phyloP scores from a whole-genome alignment of 2,797 vertebrate genomes.

The Cynopterus sphinx region DNA sequence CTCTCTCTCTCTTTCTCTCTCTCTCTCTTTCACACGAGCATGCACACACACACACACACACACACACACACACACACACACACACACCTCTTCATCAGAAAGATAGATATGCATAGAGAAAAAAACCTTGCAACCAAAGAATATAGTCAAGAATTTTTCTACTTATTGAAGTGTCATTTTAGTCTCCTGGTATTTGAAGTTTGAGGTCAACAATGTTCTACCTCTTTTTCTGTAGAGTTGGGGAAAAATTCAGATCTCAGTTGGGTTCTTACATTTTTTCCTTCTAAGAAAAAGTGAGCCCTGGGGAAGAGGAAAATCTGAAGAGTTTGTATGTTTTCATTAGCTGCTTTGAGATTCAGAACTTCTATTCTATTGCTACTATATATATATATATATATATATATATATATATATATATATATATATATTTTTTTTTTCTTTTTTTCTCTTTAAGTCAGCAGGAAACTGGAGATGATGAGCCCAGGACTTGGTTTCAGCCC shows the following conservation, averaged over 20 bases:
- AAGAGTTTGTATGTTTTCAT: slow-evolving; percentile 69
- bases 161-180: slow-evolving; percentile 72
- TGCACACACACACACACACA: neutral
- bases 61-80: neutral
- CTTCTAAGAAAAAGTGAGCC: slow-evolving; percentile 68
- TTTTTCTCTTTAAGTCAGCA: slow-evolving; percentile 72
- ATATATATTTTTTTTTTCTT: no score
- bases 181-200: slow-evolving; percentile 63
- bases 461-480: slow-evolving; percentile 74
- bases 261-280: slow-evolving; percentile 9
- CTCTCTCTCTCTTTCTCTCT: neutral
- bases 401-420: neutral
- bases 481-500: slow-evolving; percentile 65
- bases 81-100: neutral
- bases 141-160: slow-evolving; percentile 23
- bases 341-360: slow-evolving; percentile 80
- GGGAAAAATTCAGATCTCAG: slow-evolving; percentile 23
- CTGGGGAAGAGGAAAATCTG: slow-evolving; percentile 56
- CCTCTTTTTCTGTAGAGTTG: slow-evolving; percentile 22
- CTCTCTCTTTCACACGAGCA: neutral
- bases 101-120: neutral
- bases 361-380: slow-evolving; percentile 76
- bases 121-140: neutral
- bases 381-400: neutral
- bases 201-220: slow-evolving; percentile 27